Evolutionary conservation across 2,113 vertebrate species (phyloP).

Genomic region (Hippocampus guttulatus): DNA sequence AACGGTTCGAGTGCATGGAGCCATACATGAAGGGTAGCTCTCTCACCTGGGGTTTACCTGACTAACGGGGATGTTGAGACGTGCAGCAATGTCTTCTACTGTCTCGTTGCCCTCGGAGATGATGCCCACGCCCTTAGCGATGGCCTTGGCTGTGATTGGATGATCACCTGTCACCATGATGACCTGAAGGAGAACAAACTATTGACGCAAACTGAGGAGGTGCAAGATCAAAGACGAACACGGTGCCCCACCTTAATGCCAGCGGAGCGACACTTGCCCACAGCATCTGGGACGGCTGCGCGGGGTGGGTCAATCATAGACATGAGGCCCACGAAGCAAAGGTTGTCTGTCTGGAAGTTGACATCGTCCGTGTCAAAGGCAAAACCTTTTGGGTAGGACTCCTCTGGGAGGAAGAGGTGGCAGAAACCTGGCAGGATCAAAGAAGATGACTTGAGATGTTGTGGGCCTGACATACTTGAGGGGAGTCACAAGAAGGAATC

Average conservation of each 20-base stretch:
- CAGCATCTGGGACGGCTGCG: slow-evolving; percentile 84
- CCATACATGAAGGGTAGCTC: neutral
- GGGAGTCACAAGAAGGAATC: neutral
- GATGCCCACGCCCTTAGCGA: slow-evolving; percentile 90
- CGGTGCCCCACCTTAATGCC: slow-evolving; percentile 77
- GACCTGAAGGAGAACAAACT: slow-evolving; percentile 56
- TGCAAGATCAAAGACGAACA: neutral
- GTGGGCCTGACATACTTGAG: neutral
- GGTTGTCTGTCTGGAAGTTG: slow-evolving; percentile 85
- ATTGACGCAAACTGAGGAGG: neutral
- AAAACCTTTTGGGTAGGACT: slow-evolving; percentile 87
- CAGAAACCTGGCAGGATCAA: slow-evolving; percentile 77
- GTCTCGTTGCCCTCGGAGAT: slow-evolving; percentile 92
- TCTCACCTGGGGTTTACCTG: slow-evolving; percentile 86
- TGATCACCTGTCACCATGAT: slow-evolving; percentile 93
- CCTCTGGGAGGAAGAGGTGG: slow-evolving; percentile 79
- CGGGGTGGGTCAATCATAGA: slow-evolving; percentile 92
- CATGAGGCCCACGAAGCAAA: slow-evolving; percentile 91
- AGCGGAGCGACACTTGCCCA: slow-evolving; percentile 87
- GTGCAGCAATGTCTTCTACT: slow-evolving; percentile 85
- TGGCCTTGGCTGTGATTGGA: slow-evolving; percentile 91
- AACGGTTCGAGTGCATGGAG: neutral
- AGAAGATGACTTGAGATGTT: too few relatives aligned
- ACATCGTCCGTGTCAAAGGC: slow-evolving; percentile 87
- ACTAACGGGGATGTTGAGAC: slow-evolving; percentile 88